These are phyloP conservation scores for Cryptotis parvus DNA, from an alignment of 2,113 vertebrate genomes.

Conservation along the genomic window DNA sequence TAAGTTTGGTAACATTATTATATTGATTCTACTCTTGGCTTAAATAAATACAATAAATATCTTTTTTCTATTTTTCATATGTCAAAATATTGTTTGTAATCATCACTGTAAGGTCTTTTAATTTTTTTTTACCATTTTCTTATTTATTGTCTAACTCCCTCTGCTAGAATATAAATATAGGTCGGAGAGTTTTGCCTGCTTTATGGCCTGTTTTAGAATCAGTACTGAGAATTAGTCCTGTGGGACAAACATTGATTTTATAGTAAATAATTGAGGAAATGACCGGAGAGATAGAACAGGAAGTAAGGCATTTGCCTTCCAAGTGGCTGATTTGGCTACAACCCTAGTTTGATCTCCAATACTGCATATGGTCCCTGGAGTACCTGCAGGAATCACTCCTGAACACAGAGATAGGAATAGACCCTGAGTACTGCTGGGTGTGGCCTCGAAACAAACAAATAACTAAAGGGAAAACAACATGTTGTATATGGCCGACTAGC, in stretches of 20 bases:
- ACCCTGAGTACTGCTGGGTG: no score
- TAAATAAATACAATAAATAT: conserved; percentile 25
- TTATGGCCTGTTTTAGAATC: not conserved
- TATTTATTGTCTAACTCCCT: not conserved
- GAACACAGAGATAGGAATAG: no score
- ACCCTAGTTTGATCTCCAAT: no score
- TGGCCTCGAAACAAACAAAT: not conserved
- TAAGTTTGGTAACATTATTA: not conserved
- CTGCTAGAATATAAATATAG: not conserved
- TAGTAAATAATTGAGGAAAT: no score
- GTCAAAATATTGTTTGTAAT: not conserved
- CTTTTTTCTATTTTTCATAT: not conserved
- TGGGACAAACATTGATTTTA: not conserved
- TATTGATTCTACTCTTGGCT: conserved; percentile 25
- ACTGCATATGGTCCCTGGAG: no score
- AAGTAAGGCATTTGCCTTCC: no score
- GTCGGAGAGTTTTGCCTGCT: not conserved
- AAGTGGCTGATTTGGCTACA: no score
- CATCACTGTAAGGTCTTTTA: not conserved
- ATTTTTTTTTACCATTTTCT: not conserved
- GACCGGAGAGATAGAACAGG: no score
- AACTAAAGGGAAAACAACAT: not conserved
- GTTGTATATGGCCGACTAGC: not conserved
- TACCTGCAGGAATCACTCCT: no score
- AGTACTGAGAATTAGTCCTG: not conserved